Conservation (phyloP, 1,140 invertebrate species). For the Orius laevigatus region DNA sequence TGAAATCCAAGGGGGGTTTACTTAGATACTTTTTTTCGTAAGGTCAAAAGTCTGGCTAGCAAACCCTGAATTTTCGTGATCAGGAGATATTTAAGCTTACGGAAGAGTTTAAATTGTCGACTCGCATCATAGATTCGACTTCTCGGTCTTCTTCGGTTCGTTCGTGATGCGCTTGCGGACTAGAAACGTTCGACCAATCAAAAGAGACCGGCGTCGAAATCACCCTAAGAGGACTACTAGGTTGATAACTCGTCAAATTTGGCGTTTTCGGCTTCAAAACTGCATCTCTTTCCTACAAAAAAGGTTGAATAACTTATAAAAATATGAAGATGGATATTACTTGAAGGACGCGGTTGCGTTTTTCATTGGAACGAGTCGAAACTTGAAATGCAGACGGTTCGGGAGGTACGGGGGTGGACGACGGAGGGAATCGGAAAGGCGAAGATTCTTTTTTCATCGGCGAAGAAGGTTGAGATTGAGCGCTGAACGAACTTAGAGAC, state of each 20-base stretch:
- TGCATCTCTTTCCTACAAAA: too few relatives aligned
- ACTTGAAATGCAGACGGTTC: constrained; percentile 14
- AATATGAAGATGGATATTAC: too few relatives aligned
- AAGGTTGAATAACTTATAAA: too few relatives aligned
- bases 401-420: constrained; percentile 3
- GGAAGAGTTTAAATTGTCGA: constrained; percentile 3
- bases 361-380: too few relatives aligned
- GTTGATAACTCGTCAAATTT: constrained; percentile 8
- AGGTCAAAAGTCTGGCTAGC: too few relatives aligned
- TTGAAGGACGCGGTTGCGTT: too few relatives aligned
- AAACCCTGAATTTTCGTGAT: too few relatives aligned
- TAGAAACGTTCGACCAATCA: constrained; percentile 22
- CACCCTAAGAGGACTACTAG: constrained; percentile 20
- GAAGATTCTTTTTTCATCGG: constrained; percentile 45
- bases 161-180: constrained; percentile 6
- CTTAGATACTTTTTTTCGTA: too few relatives aligned
- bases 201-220: constrained; percentile 8
- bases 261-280: too few relatives aligned
- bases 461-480: constrained; percentile 42
- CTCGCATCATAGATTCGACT: constrained; percentile 17
- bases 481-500: constrained; percentile 29
- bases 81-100: neutral
- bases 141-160: constrained; percentile 18
- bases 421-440: constrained; percentile 31
- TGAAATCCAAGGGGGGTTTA: too few relatives aligned